phyloP scores from a whole-genome alignment of 2,797 vertebrate genomes.

The Sebastes reedi region DNA sequence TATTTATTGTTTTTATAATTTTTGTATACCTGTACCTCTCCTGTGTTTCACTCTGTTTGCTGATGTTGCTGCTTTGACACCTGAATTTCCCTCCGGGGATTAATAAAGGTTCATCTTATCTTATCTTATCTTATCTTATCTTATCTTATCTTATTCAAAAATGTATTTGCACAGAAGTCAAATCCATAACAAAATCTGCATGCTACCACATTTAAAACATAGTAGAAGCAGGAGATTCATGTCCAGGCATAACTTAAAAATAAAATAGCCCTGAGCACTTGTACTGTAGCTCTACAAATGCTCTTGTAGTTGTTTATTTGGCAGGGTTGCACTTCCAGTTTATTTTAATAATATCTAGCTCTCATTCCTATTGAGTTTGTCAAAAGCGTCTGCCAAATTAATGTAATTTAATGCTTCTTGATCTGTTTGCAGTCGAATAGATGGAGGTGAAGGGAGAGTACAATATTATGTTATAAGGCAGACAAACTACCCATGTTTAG shows the following conservation, averaged over 20 bases:
- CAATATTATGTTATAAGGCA: neutral
- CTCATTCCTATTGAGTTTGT: neutral
- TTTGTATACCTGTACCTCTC: too few relatives aligned
- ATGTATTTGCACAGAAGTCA: neutral
- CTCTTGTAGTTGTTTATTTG: too few relatives aligned
- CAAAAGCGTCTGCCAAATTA: neutral
- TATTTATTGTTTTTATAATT: too few relatives aligned
- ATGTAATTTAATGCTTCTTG: neutral
- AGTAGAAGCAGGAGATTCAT: neutral
- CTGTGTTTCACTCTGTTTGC: too few relatives aligned
- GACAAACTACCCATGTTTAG: neutral
- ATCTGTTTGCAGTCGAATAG: neutral
- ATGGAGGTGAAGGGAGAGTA: neutral
- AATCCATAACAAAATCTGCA: neutral
- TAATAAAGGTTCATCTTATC: too few relatives aligned
- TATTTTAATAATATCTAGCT: neutral
- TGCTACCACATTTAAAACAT: neutral
- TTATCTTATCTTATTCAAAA: neutral
- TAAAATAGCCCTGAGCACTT: too few relatives aligned
- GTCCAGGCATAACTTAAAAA: too few relatives aligned
- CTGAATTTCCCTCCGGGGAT: too few relatives aligned
- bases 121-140: neutral
- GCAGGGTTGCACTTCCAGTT: too few relatives aligned
- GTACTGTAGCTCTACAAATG: fast-evolving
- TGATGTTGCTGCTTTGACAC: too few relatives aligned